Evolutionary conservation across 1,140 invertebrate genomes (phyloP).

Genomic region (Calephelis virginiensis): DNA sequence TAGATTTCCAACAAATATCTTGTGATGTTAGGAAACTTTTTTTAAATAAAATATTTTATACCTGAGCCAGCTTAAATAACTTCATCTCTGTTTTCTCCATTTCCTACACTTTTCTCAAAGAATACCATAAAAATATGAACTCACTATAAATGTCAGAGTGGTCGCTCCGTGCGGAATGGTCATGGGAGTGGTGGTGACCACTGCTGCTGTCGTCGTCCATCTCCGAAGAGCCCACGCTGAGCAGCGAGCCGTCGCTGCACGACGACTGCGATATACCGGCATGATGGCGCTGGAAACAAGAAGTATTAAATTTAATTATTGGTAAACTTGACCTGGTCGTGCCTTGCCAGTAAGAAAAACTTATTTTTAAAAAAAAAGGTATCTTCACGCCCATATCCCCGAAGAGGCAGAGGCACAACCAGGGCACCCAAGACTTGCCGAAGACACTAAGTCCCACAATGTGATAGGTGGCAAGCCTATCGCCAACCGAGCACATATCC

Average conservation of each 20-base stretch:
- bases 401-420: too few relatives aligned
- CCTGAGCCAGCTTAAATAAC: neutral
- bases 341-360: too few relatives aligned
- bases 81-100: neutral
- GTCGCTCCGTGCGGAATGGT: conserved; percentile 58
- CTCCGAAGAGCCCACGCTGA: conserved; percentile 86
- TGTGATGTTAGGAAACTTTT: too few relatives aligned
- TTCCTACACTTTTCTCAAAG: neutral
- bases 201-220: conserved; percentile 81
- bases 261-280: conserved; percentile 83
- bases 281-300: conserved; percentile 63
- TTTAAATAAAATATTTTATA: neutral
- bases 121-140: conserved; percentile 27
- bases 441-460: too few relatives aligned
- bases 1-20: too few relatives aligned
- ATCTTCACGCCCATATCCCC: too few relatives aligned
- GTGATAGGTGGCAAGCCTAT: too few relatives aligned
- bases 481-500: too few relatives aligned
- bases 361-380: too few relatives aligned
- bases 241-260: conserved; percentile 85
- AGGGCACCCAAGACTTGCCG: too few relatives aligned
- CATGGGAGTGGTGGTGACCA: conserved; percentile 55
- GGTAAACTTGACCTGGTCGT: too few relatives aligned
- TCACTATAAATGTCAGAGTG: conserved; percentile 67
- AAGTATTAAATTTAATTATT: neutral